These are phyloP conservation scores for Phragmatobia fuliginosa DNA, from an alignment of 2,888 invertebrate genomes.

Conservation along the genomic window DNA sequence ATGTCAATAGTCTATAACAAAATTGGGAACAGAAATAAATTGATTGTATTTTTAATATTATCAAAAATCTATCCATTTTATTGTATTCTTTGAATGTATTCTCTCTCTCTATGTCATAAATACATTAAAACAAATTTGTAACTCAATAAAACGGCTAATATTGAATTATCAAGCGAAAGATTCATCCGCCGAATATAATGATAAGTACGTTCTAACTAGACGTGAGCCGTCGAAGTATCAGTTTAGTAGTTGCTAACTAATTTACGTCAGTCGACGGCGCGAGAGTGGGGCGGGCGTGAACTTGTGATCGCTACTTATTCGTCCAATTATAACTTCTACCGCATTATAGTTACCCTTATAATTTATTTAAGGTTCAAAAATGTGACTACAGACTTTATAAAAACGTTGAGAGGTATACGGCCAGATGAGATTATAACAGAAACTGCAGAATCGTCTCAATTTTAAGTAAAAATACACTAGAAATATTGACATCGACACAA, in stretches of 20 bases:
- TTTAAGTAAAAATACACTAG: neutral
- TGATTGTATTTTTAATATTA: neutral
- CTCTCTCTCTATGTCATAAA: neutral
- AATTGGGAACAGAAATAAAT: neutral
- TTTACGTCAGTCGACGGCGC: conserved; percentile 65
- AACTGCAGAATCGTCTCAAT: conserved; percentile 18
- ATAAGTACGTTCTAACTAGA: conserved; percentile 64
- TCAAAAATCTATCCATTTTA: no score
- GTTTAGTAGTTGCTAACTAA: conserved; percentile 76
- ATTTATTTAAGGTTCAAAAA: conserved; percentile 41
- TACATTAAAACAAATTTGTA: neutral
- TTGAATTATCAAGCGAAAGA: conserved; percentile 27
- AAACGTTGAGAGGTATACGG: conserved; percentile 30
- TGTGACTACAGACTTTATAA: neutral
- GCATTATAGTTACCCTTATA: conserved; percentile 55
- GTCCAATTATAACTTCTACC: conserved; percentile 76
- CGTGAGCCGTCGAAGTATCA: conserved; percentile 71
- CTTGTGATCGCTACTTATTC: conserved; percentile 72
- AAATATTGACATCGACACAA: neutral
- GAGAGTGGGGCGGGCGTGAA: conserved; percentile 59
- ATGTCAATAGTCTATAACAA: neutral
- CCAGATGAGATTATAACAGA: conserved; percentile 24
- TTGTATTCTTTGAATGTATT: no score
- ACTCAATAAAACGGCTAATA: conserved; percentile 3
- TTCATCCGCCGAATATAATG: conserved; percentile 39